Base-by-base conservation (phyloP, 2,888 invertebrate species). In the Xanthia icteritia region DNA sequence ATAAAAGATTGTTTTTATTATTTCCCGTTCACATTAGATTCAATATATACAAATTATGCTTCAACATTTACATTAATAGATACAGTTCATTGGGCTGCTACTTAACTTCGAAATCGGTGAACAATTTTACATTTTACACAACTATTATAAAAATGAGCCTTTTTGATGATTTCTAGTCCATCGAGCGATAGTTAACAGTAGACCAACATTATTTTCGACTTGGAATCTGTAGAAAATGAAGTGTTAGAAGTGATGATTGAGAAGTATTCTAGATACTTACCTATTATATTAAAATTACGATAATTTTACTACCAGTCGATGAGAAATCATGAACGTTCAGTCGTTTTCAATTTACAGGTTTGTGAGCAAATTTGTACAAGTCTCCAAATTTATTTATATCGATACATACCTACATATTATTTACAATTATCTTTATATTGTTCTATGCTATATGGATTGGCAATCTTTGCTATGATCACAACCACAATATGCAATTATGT, bases 291-390 rank as follows among this genome's bases (percentile, higher is more conserved):
- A 86, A 83, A 82, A 83, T 87, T 87, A 88, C 87, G 77, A 86
- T 86, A 82, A 78, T 93, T 94, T 93, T 95, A 87, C 95, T 96
- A 96, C 93, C 96, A 96, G 95, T 96, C 96, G 93, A 95, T 93
- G 93, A 94, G 93, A 95, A 95, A 95, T 92, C 92, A 90, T 94
- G 93, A 94, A 93, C 94, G 92, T 94, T 96, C 96, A 96, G 96
- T 96, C 96, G 92, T 96, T 95, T 95, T 94, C 90, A 95, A 95
- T 94, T 94, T 95, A 96, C 95, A 95, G 90, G 90, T 92, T 92
- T 92, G 92, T 96, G 96, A 96, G 96, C 96, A 96, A 89, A 93
- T 95, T 96, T 96, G 96, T 96, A 96, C 96, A 96, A 95, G 93
- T 95, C 93, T 95, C 95, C 94, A 95, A 96, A 96, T 95, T 93